phyloP scores from a whole-genome alignment of 2,113 vertebrate genomes.

The Brachyhypopomus gauderio region DNA sequence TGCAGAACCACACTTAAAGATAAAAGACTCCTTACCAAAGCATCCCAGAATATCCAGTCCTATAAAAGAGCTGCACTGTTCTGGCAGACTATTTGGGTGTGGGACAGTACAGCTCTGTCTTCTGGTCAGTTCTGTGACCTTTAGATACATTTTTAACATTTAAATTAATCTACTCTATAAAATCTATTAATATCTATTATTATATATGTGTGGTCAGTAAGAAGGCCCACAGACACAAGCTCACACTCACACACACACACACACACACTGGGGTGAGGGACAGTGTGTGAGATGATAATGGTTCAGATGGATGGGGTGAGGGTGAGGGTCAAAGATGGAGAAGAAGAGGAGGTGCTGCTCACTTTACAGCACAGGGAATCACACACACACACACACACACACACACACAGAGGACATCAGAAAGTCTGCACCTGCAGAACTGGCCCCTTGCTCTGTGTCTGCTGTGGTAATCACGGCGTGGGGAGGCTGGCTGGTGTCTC shows the following conservation, averaged over 20 bases:
- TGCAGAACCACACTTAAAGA: conserved; percentile 36
- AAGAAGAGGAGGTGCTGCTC: conserved; percentile 41
- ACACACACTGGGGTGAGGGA: not conserved
- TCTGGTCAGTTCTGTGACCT: not conserved
- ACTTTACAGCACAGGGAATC: conserved; percentile 49
- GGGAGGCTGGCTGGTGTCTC: conserved; percentile 49
- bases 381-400: conserved; percentile 32
- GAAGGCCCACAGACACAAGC: conserved; percentile 5
- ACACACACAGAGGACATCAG: conserved; percentile 35
- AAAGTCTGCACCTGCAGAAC: conserved; percentile 49
- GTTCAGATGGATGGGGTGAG: conserved; percentile 39
- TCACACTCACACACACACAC: conserved; percentile 13
- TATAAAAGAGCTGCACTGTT: conserved; percentile 9
- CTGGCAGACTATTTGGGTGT: not conserved
- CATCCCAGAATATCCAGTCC: not conserved
- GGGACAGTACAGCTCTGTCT: no score
- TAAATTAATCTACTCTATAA: not conserved
- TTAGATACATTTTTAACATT: not conserved
- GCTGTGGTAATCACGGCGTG: conserved; percentile 48
- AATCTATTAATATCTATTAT: not conserved
- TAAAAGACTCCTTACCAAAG: conserved; percentile 22
- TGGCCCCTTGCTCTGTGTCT: conserved; percentile 43
- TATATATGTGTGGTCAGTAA: not conserved
- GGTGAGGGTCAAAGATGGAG: conserved; percentile 47
- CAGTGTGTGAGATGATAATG: conserved; percentile 45